Conservation (phyloP, 2,113 vertebrate species). For the Cyprinus carpio region DNA sequence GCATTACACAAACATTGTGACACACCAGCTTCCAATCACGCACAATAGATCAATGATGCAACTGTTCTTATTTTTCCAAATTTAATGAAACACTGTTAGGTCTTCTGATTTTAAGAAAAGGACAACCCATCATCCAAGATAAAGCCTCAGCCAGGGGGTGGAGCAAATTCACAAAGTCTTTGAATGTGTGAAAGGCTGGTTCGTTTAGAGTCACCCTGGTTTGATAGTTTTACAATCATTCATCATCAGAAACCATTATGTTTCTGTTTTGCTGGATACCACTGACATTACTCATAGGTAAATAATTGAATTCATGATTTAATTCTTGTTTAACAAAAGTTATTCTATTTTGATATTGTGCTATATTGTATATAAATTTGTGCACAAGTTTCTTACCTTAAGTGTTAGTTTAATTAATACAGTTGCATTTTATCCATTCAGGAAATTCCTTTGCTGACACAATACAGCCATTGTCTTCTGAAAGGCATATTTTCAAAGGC, state of each 20-base stretch:
- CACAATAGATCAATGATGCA: background rate
- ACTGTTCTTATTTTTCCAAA: background rate
- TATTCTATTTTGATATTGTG: background rate
- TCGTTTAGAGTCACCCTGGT: background rate
- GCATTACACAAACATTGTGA: background rate
- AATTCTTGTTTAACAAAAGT: background rate
- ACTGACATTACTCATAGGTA: background rate
- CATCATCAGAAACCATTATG: background rate
- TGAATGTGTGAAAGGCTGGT: background rate
- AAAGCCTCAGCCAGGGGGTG: background rate
- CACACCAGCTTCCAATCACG: background rate
- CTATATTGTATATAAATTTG: background rate
- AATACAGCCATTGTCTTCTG: background rate
- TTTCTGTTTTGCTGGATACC: background rate
- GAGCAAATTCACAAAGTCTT: background rate
- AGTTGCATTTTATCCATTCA: background rate
- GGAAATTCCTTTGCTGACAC: background rate
- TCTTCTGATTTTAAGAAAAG: background rate
- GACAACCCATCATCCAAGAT: background rate
- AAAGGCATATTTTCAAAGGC: background rate
- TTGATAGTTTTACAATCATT: background rate
- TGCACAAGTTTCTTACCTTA: background rate
- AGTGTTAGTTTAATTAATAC: background rate
- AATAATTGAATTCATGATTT: background rate
- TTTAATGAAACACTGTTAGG: background rate